phyloP scores from a whole-genome alignment of 2,113 vertebrate genomes.

The Nerophis lumbriciformis region DNA sequence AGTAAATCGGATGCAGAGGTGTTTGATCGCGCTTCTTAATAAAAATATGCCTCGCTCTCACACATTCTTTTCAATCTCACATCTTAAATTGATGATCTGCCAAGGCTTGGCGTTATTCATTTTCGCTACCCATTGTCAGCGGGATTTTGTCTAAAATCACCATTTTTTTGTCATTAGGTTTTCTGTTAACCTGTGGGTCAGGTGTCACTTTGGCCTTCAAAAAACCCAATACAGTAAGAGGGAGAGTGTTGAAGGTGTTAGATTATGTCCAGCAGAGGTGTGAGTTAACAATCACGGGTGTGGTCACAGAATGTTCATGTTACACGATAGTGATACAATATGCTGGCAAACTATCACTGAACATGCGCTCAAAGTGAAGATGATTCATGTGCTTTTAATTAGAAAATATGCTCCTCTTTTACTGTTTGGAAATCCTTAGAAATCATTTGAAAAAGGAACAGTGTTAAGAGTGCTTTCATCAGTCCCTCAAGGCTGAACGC shows the following conservation, averaged over 20 bases:
- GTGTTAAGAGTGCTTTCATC: constrained; percentile 24
- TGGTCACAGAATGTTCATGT: neutral
- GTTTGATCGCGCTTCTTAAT: constrained; percentile 5
- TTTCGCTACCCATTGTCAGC: neutral
- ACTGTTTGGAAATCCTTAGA: constrained; percentile 17
- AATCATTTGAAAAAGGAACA: constrained; percentile 12
- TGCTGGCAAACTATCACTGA: no score
- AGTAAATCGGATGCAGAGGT: constrained; percentile 6
- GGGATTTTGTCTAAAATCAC: constrained; percentile 18
- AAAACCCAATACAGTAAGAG: constrained; percentile 9
- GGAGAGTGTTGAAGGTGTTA: constrained; percentile 41
- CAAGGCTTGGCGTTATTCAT: constrained; percentile 18
- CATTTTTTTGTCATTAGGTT: constrained; percentile 40
- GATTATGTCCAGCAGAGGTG: constrained; percentile 37
- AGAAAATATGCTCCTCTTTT: constrained; percentile 7
- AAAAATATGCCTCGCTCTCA: neutral
- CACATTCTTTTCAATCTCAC: constrained; percentile 10
- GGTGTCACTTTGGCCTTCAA: constrained; percentile 17
- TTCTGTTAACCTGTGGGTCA: constrained; percentile 35
- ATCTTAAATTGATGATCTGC: constrained; percentile 16
- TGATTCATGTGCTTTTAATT: constrained; percentile 51
- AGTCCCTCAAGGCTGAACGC: constrained; percentile 15
- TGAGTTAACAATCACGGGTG: constrained; percentile 27
- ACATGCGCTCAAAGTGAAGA: constrained; percentile 35
- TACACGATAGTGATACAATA: no score